Evolutionary conservation across 2,888 invertebrate species (phyloP), one percentile per base, ranked within the genome.

Genomic region (Pyrrhia umbra): DNA sequence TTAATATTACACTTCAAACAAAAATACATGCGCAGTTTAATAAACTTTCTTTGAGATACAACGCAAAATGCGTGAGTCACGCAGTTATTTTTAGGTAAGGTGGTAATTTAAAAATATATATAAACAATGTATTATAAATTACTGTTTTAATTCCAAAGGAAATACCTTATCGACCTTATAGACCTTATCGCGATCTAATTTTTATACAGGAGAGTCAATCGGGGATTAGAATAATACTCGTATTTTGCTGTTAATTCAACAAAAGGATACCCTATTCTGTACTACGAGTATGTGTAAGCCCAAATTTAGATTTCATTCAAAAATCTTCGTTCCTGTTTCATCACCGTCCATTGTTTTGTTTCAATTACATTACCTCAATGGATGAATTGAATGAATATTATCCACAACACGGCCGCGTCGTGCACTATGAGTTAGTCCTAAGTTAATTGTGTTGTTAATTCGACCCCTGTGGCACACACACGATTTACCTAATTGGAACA

Each of bases 401-500:
- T n/a, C 8, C 10, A 57, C 49, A 46, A 42, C 43, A 49, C 34
- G 5, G 34, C 34, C 4, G 34, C 37, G 10, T 21, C 37, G 10
- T 47, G 51, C 18, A 47, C 23, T 21, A 18, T 15, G 9, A 59
- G 40, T 49, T 57, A 49, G 4, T 43, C 15, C 42, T 25, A 25
- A 39, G 18, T 45, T 34, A 56, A 42, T 51, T 43, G 23, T 20
- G n/a, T 45, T 27, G 21, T 37, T 57, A 50, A 71, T 71, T 37
- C 15, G 21, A 1, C 46, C 59, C 49, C 46, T 3, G 21, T 6
- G 27, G 27, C 20, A 20, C 47, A 42, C 13, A 45, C 30, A 51
- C 52, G 34, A 27, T 59, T 42, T 20, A 18, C 54, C 66, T 72
- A 77, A 72, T 77, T 77, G 57, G 37, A n/a, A n/a, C n/a, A n/a